Evolutionary conservation across 2,113 vertebrate genomes (phyloP).

Genomic region (Blennius ocellaris): DNA sequence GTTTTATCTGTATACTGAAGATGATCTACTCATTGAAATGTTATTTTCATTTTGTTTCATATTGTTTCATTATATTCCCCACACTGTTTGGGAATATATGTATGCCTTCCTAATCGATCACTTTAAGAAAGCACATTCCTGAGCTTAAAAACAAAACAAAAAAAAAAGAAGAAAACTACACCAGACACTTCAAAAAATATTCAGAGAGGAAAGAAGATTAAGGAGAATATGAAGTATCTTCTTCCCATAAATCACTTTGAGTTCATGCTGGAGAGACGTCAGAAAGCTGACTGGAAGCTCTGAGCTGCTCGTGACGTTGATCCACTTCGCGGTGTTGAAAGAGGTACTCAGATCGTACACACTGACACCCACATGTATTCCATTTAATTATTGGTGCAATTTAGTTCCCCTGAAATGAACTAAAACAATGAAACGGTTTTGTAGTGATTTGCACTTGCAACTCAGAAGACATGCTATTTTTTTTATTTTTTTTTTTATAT

Average conservation of each 20-base stretch:
- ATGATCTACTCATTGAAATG: background rate
- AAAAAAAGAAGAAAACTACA: too few species aligned
- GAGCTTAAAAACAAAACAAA: background rate
- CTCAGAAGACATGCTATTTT: too few species aligned
- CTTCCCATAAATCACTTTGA: slow-evolving; percentile 23
- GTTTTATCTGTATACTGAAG: background rate
- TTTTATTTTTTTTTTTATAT: too few species aligned
- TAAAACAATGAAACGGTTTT: too few species aligned
- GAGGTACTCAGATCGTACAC: background rate
- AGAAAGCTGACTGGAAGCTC: background rate
- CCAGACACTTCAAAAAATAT: slow-evolving; percentile 22
- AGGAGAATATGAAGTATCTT: slow-evolving; percentile 26
- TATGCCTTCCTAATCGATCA: slow-evolving; percentile 14
- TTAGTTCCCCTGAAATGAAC: background rate
- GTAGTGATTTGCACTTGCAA: too few species aligned
- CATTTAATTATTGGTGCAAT: background rate
- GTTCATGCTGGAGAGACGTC: slow-evolving; percentile 14
- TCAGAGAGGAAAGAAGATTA: slow-evolving; percentile 22
- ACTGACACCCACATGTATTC: background rate
- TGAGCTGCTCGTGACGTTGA: slow-evolving; percentile 4
- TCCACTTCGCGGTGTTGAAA: slow-evolving; percentile 20
- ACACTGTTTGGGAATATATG: slow-evolving; percentile 5
- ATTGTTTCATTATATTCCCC: too few species aligned
- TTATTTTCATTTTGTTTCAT: background rate
- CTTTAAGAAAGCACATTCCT: slow-evolving; percentile 17